phyloP scores from a whole-genome alignment of 2,797 vertebrate genomes.

The Spinus pinus region DNA sequence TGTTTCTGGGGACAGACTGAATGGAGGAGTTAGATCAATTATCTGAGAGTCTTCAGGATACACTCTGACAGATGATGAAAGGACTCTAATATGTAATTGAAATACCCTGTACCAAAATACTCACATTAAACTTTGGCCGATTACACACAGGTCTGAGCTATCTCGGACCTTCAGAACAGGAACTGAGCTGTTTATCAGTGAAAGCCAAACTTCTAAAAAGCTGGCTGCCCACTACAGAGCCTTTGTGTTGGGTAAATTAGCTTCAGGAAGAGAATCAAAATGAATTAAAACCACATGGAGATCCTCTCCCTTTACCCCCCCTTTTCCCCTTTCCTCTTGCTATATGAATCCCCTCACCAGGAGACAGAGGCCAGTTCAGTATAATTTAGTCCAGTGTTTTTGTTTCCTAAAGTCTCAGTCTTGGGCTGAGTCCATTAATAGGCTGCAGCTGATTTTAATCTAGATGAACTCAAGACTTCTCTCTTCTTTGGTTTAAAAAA shows the following conservation, averaged over 20 bases:
- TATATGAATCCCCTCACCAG: conserved; percentile 65
- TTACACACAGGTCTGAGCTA: conserved; percentile 71
- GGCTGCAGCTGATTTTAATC: conserved; percentile 79
- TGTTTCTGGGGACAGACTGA: conserved; percentile 26
- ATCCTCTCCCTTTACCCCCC: conserved; percentile 49
- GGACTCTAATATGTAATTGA: conserved; percentile 65
- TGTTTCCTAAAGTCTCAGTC: conserved; percentile 75
- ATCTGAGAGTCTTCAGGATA: conserved; percentile 51
- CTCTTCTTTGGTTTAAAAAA: conserved; percentile 72
- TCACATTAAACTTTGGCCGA: conserved; percentile 71
- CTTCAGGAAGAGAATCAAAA: conserved; percentile 76
- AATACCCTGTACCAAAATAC: conserved; percentile 73
- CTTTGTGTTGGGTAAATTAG: conserved; percentile 74
- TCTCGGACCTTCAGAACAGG: conserved; percentile 51
- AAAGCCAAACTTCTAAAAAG: conserved; percentile 57
- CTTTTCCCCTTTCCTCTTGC: conserved; percentile 7
- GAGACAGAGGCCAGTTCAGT: conserved; percentile 73
- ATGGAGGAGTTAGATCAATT: conserved; percentile 17
- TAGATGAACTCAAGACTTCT: conserved; percentile 73
- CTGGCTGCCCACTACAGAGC: conserved; percentile 55
- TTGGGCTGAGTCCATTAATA: conserved; percentile 75
- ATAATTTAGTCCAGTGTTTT: conserved; percentile 78
- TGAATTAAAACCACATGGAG: conserved; percentile 79
- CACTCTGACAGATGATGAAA: conserved; percentile 72
- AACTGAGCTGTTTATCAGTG: conserved; percentile 62